Base-by-base conservation (phyloP, 2,888 invertebrate genomes). In the Molorchus minor region DNA sequence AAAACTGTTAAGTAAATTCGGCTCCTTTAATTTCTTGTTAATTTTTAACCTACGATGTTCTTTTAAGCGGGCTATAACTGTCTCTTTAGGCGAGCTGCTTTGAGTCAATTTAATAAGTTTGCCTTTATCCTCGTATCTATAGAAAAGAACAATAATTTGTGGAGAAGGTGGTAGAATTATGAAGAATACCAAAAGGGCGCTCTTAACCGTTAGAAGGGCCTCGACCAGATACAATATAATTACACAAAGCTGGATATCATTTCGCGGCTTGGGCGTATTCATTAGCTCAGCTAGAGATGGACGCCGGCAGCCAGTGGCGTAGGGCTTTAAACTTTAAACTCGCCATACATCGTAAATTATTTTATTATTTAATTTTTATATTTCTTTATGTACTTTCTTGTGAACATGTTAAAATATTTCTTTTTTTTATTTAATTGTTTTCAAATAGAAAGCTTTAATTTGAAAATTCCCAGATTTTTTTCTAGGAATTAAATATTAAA, bases 191-290 rank as follows among this genome's bases (percentile, higher is more conserved):
- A 47, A 60, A 60, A 62, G 62, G 56, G 58, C 57, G 45, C 41
- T 49, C 15, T 41, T 49, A 19, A n/a, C 1, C 19, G 20, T n/a
- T 49, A 16, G 20, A 54, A 64, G 61, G 44, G 62, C 54, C 62
- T 64, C 56, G 59, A 47, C 63, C 46, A 62, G 64, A 67, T 67
- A 67, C 67, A 67, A 67, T 67, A 61, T 65, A 64, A 67, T 67
- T 67, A 67, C 67, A 64, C 59, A 62, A 64, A 64, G 62, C 66
- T 60, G 56, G 60, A 56, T 61, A 67, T 64, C 61, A 67, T 67
- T 67, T 62, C 64, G 67, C 56, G 67, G 67, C 62, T 56, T 45
- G 56, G 61, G 49, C 56, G 62, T 62, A 67, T 67, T 67, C 62
- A 67, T 67, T 67, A 64, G 64, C 46, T 40, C 19, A 47, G 59